Base-by-base conservation (phyloP, 2,888 invertebrate species). In the Horisme vitalbata region DNA sequence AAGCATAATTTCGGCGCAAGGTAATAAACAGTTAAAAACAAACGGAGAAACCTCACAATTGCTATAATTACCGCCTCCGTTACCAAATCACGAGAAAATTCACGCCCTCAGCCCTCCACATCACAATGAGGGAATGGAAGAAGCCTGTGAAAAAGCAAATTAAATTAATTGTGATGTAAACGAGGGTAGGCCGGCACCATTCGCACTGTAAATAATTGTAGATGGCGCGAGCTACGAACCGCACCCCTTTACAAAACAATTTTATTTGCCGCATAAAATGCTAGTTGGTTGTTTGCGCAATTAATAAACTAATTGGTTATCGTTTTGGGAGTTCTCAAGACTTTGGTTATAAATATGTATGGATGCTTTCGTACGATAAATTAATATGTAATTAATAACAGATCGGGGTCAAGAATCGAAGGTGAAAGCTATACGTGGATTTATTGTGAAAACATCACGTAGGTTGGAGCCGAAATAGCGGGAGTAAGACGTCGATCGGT, bases 71-170 rank as follows among this genome's bases (percentile, higher is more conserved):
- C 81, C 76, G 75, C 71, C 78, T 79, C 75, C 68, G 80, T 83
- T 80, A 84, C 84, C 82, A 82, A 86, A 87, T 85, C 83, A 85
- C 79, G 79, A 83, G 83, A 83, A 84, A 81, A 83, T 86, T 87
- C 81, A 79, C 87, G 78, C 85, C 77, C 79, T 79, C 75, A 71
- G 69, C 76, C 78, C 83, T 78, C 76, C 74, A 79, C 79, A 76
- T 81, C 73, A 81, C 81, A 83, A 81, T 79, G 75, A 77, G 75
- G 76, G 79, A 83, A 79, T 82, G 78, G 79, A 81, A 82, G 87
- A 86, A 87, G 83, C 85, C 86, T 77, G 83, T 84, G 83, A 86
- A 87, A 85, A 87, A 84, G 83, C 84, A 86, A 88, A 87, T 86
- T 87, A 87, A 87, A 81, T 87, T 85, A 85, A 83, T 86, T 85